Base-by-base conservation (phyloP, 2,797 vertebrate species). In the Pipistrellus pygmaeus region DNA sequence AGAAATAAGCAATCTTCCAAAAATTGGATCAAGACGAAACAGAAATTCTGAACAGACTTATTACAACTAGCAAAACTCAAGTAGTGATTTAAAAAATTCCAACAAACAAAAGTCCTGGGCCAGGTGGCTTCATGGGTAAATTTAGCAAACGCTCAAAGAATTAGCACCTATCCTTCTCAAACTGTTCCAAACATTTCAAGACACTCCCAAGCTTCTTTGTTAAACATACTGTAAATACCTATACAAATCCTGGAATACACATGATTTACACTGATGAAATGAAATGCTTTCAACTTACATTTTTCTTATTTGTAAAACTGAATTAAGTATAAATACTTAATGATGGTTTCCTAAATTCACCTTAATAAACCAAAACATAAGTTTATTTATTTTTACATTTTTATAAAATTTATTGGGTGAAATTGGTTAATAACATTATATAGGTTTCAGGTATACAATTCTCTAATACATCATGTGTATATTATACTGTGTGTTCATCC, bases 261-360 rank as follows among this genome's bases (percentile, higher is more conserved):
- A 38, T 6, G 35, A 88, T 35, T 85, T 81, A 76, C 3, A 81
- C 3, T 75, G 85, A 88, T 78, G 17, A 92, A 88, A 94, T 27
- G 10, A 17, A 60, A 93, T 62, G 88, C 30, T 44, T 8, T 44
- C 11, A 91, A 82, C 23, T 75, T 66, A n/a, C 23, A 53, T 11
- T 90, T 92, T 76, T 87, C 23, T 55, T 92, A 87, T 44, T 53
- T 87, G 25, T 9, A 90, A 84, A 93, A 71, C 44, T 66, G 35
- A 95, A 93, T 64, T 62, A 88, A 84, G 32, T 88, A 48, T 64
- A 44, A 92, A 68, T 84, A 94, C 27, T 71, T 76, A 95, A 90
- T 60, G 8, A 32, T 12, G 32, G 7, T 81, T 90, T 90, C 92
- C 83, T 84, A 94, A 90, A 71, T 92, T 72, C 8, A 90, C n/a